Base-by-base conservation (phyloP, 2,113 vertebrate species). In the Rhegmatorhina hoffmannsi region DNA sequence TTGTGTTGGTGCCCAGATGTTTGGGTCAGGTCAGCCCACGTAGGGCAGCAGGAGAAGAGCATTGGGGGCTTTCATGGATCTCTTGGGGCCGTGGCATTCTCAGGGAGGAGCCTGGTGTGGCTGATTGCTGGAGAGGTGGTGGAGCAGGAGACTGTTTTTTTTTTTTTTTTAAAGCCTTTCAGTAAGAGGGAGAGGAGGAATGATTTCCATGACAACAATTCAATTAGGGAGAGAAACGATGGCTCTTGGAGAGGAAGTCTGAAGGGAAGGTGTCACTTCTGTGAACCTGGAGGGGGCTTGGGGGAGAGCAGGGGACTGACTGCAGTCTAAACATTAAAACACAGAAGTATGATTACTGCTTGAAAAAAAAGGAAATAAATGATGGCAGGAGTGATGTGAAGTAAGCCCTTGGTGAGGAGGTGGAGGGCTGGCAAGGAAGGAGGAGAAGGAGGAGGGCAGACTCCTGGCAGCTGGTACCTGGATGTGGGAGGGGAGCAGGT, bases 131-230 rank as follows among this genome's bases (percentile, higher is more conserved):
- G 47, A 91, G 59, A 76, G 94, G 69, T 53, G 83, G 11, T 25
- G 44, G 88, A 91, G 87, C 70, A 55, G 79, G 43, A 88, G 76
- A 49, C 7, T 58, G 74, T 38, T 62, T 58, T 94, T 94, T 26
- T 26, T n/a, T 46, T 46, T 19, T 47, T 47, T 47, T 63, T 10
- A 49, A 91, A 92, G 66, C 91, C 87, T 95, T 94, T 94, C 92
- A 83, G 90, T 83, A 82, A 84, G 92, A 84, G 90, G 86, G 96
- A 96, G 55, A 90, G 77, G 31, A 94, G 79, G 90, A 97, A 95
- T 64, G 91, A 98, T 98, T 97, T 98, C 98, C 97, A 97, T 98
- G 97, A 97, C 98, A 97, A 97, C 97, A 96, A 26, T 91, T 97
- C 96, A 94, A 52, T 96, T 94, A 93, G 90, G 52, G 76, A 85